These are phyloP conservation scores for Poeciliopsis prolifica DNA, from an alignment of 2,113 vertebrate genomes.

Conservation along the genomic window DNA sequence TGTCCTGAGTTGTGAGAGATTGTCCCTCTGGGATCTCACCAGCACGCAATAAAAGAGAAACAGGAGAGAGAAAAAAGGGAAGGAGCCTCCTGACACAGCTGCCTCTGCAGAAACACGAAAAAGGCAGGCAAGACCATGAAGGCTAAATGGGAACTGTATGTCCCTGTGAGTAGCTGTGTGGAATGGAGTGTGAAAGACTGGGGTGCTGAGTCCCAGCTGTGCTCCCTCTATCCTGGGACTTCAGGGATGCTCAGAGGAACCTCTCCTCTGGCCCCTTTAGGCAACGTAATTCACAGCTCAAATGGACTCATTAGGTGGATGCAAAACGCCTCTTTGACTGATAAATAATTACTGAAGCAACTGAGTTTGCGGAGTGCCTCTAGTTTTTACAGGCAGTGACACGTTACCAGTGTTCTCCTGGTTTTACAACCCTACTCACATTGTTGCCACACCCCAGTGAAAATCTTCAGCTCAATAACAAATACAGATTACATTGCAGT, in stretches of 20 bases:
- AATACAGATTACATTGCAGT: constrained; percentile 35
- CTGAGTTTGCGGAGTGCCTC: constrained; percentile 30
- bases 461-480: constrained; percentile 46
- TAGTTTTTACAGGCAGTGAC: constrained; percentile 39
- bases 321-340: constrained; percentile 51
- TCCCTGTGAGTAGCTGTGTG: constrained; percentile 67
- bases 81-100: constrained; percentile 53
- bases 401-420: constrained; percentile 40
- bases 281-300: constrained; percentile 44
- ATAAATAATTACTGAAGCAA: constrained; percentile 67
- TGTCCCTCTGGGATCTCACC: constrained; percentile 38
- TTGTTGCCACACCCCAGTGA: constrained; percentile 42
- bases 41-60: constrained; percentile 8
- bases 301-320: constrained; percentile 47
- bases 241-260: constrained; percentile 53
- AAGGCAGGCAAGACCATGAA: constrained; percentile 36
- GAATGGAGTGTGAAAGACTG: constrained; percentile 67
- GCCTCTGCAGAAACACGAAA: constrained; percentile 48
- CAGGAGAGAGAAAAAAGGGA: constrained; percentile 36
- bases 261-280: constrained; percentile 40
- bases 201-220: constrained; percentile 74
- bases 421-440: constrained; percentile 45
- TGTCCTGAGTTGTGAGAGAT: constrained; percentile 18
- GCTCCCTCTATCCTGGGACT: constrained; percentile 65
- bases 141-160: constrained; percentile 48